Evolutionary conservation across 2,888 invertebrate species (phyloP).

Genomic region (Elmis aenea): DNA sequence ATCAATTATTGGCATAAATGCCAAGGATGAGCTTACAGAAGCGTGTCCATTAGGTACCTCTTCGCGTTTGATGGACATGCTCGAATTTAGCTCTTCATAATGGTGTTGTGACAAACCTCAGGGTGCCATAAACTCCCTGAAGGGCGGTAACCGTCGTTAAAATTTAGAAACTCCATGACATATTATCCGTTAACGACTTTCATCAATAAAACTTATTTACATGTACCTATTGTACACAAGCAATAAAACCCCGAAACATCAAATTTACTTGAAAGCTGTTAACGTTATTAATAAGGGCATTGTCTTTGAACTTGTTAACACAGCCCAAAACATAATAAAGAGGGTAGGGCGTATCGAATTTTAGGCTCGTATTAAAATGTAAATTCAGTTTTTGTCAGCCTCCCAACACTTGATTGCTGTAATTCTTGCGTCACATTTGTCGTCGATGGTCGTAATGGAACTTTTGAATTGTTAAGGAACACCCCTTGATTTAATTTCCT

Average conservation of each 20-base stretch:
- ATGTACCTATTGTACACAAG: no score
- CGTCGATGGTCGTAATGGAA: no score
- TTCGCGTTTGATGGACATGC: no score
- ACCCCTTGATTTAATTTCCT: neutral
- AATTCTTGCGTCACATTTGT: neutral
- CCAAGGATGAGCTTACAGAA: conserved; percentile 5
- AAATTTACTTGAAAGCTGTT: no score
- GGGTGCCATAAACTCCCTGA: conserved; percentile 4
- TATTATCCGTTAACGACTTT: no score
- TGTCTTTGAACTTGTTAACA: conserved; percentile 7
- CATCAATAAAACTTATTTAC: no score
- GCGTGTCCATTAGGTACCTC: conserved; percentile 5
- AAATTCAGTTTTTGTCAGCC: neutral
- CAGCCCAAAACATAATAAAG: neutral
- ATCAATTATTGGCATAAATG: conserved; percentile 10
- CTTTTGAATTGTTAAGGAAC: no score
- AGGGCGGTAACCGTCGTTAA: conserved; percentile 4
- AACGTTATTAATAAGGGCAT: conserved; percentile 6
- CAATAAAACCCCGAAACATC: no score
- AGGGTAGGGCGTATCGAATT: neutral
- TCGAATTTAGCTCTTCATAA: no score
- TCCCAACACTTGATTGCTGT: neutral
- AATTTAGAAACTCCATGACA: no score
- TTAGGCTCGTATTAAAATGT: neutral
- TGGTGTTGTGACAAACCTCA: conserved; percentile 2